Base-by-base conservation (phyloP, 1,140 invertebrate genomes). In the Pogonognathellus flavescens region DNA sequence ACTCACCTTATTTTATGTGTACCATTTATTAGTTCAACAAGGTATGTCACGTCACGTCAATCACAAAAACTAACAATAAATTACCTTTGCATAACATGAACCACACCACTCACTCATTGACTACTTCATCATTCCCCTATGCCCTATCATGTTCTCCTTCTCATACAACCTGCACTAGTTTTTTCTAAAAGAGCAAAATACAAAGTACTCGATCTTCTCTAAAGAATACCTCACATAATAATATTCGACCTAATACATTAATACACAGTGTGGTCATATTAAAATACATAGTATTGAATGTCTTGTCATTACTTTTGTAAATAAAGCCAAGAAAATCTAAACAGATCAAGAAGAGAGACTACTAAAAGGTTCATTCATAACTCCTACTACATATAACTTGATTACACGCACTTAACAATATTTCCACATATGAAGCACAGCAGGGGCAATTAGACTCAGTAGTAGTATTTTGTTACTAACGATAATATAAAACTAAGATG, bases 291-390 rank as follows among this genome's bases (percentile, higher is more conserved):
- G 70, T 76, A 76, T 76, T 76, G 70, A 76, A 76, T 76, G 41
- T 76, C 70, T 76, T 76, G 70, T 76, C 70, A 76, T 76, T 16
- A 50, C 70, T 31, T 16, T 76, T 31, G 70, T 76, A 76, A 76
- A 76, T 31, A 76, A 76, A 76, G n/a, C 70, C 31, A 41, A 31
- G 70, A 76, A 25, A 76, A 76, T 31, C 70, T 18, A 76, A 76
- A 76, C 70, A 76, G n/a, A 49, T 49, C 41, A 18, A 41, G 13
- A 49, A 49, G 70, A 18, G n/a, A 76, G 70, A 14, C 53, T 57
- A 14, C 53, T 57, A 13, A 57, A 57, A 76, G 41, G 5, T 31
- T 76, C 70, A 41, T 76, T 50, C 66, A 72, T 41, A 70, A 41
- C 13, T 72, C 10, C 25, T n/a, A n/a, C 13, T 57, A n/a, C 2